Base-by-base conservation (phyloP, 1,140 invertebrate species). In the Drosophila busckii region DNA sequence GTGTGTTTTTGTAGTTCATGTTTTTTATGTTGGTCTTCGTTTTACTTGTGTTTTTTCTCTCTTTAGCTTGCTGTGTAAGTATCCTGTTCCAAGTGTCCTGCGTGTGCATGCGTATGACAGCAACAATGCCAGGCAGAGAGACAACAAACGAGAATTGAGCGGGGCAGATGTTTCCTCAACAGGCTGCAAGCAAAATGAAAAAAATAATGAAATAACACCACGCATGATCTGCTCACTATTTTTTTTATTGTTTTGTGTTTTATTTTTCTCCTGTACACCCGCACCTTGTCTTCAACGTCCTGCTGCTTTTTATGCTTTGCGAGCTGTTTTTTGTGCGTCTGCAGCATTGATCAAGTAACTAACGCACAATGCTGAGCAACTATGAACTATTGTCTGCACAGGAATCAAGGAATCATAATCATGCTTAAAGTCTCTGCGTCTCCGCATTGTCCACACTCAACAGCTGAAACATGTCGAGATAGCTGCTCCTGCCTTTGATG, bases 91-190 rank as follows among this genome's bases (percentile, higher is more conserved):
- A 70, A 55, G 59, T 71, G 70, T 75, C 70, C 70, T 75, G 59
- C 64, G 59, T 75, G 69, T 44, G 58, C 64, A 48, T 63, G 60
- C 60, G 60, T 63, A 63, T 26, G 31, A 12, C 35, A 40, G 25
- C 64, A 68, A 44, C 48, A 70, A 70, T 55, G 55, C 65, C 38
- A 34, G 58, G 56, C 49, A 52, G 40, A 17, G 35, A 45, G 60
- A 49, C 64, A 59, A 59, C 59, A 44, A 41, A 45, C 31, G 42
- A 50, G 56, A 75, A 82, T 54, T 69, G 56, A 82, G 75, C 65
- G 75, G 64, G 70, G 75, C 75, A 82, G 75, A 82, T 82, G 75
- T 82, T 83, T 83, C 58, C 71, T 70, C 67, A 78, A 70, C 75
- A 82, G 76, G 65, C 75, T 80, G 69, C 55, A 73, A 68, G 50